Evolutionary conservation across 2,888 invertebrate species (phyloP), one percentile per base, ranked within the genome.

Genomic region (Himalopsyche kuldschensis): DNA sequence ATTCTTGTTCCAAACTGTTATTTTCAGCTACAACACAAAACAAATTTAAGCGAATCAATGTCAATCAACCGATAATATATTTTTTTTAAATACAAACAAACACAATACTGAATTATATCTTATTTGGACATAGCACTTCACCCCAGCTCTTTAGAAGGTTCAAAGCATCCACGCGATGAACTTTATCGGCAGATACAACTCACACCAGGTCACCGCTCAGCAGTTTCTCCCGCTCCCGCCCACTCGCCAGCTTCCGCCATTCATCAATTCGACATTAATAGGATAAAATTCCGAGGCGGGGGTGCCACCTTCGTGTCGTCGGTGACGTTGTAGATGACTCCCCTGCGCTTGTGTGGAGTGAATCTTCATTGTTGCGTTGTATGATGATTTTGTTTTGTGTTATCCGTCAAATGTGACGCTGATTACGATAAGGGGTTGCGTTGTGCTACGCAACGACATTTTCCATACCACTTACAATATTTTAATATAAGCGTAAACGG

Each of bases 241-340:
- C 46, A 15, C 80, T 35, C 24, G 46, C 77, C 46, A 46, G 78
- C 83, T 85, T 84, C 85, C 84, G 85, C 84, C 82, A 85, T 85
- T 85, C 85, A 85, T 85, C 85, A 85, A 84, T 83, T 85, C 85
- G 84, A 85, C 85, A 85, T 85, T 85, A 85, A 85, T 85, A 85
- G 85, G 85, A 84, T 85, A 84, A 85, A 85, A 85, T 85, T 85
- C 84, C 84, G 55, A 15, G 78, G n/a, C 35, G 8, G 69, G 63
- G 20, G 20, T 41, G 47, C 80, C 79, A 47, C 78, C 78, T 69
- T 8, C 30, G 69, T 69, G 69, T 27, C 69, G 69, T 27, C 15
- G 69, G 27, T 11, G 69, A 27, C 30, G 15, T 15, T n/a, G 15
- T 69, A 69, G 69, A 15, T 27, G n/a, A 69, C 30, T 69, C 27